A percentile compares a stretch with the other conserved stretches of the same genome.
These are phyloP conservation scores for Eubucco bourcierii DNA, from an alignment of 2,113 vertebrate species.

Conservation along the genomic window DNA sequence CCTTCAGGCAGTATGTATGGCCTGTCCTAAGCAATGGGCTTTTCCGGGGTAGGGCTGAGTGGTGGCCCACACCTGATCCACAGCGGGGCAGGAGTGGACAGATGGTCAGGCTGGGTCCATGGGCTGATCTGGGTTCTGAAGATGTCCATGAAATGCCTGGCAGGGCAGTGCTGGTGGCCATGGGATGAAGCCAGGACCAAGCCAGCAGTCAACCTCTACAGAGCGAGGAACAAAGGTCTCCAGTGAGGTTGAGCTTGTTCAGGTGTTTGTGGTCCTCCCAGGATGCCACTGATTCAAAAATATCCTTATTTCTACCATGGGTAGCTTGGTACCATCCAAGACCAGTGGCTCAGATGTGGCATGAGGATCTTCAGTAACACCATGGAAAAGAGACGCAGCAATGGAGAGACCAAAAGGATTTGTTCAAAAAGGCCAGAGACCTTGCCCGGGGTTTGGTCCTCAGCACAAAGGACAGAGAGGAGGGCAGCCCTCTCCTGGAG, in stretches of 20 bases:
- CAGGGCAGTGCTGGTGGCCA: neutral
- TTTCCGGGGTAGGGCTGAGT: neutral
- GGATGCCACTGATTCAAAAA: neutral
- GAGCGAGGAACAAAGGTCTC: neutral
- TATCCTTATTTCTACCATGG: neutral
- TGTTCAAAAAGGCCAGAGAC: neutral
- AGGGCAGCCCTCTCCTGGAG: neutral
- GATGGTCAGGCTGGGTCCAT: neutral
- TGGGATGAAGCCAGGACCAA: neutral
- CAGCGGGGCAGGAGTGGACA: neutral
- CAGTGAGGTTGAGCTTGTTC: accelerated
- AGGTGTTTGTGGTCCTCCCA: neutral
- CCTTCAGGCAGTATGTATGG: neutral
- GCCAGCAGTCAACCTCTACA: neutral
- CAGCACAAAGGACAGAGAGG: neutral
- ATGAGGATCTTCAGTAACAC: neutral
- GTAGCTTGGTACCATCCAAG: neutral
- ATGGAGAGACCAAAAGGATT: neutral
- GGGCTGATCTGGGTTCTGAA: neutral
- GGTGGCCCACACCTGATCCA: neutral
- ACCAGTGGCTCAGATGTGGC: neutral
- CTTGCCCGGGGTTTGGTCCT: neutral
- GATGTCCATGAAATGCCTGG: neutral
- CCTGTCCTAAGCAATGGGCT: neutral
- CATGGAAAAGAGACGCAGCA: neutral